Base-by-base conservation (phyloP, 2,797 vertebrate species). In the Sandelia bainsii region DNA sequence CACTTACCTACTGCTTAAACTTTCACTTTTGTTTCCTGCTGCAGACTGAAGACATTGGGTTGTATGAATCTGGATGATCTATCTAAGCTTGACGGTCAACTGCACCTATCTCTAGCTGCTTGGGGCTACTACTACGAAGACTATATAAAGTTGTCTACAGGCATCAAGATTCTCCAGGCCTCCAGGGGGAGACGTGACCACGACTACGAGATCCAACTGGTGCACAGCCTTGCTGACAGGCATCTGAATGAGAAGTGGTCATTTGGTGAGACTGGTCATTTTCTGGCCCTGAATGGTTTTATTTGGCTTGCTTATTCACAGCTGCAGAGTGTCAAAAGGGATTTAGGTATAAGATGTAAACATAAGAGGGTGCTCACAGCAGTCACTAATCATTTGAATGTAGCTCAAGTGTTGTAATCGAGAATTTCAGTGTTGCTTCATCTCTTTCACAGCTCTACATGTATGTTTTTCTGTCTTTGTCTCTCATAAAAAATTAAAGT, bases 191-290 rank as follows among this genome's bases (percentile, higher is more conserved):
- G 89, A 71, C 90, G 94, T 14, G 94, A 95, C 89, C 93, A 93
- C 80, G 94, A 95, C 80, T 95, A 95, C 93, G 94, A 96, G 85
- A 91, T 95, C 72, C 92, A 91, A 83, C 92, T 96, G 82, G 95
- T 95, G 40, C 92, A 93, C 86, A 95, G 92, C 86, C 94, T 95
- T 62, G 92, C 94, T 60, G 89, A 93, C 80, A 93, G 95, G 84
- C 93, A 92, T 73, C 92, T 95, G 89, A 94, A 94, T 94, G 94
- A 95, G 79, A 96, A 95, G 95, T 96, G 95, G 95, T 94, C 95
- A 51, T 54, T 94, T 72, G 94, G 95, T 96, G 82, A 92, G 94
- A 73, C 12, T 19, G 19, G 39, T 52, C 0, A 5, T 73, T 65
- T 72, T 59, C 16, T 58, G 6, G 17, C 6, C 51, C 65, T 5